Conservation (phyloP, 2,113 vertebrate genomes). For the Cisticola juncidis region DNA sequence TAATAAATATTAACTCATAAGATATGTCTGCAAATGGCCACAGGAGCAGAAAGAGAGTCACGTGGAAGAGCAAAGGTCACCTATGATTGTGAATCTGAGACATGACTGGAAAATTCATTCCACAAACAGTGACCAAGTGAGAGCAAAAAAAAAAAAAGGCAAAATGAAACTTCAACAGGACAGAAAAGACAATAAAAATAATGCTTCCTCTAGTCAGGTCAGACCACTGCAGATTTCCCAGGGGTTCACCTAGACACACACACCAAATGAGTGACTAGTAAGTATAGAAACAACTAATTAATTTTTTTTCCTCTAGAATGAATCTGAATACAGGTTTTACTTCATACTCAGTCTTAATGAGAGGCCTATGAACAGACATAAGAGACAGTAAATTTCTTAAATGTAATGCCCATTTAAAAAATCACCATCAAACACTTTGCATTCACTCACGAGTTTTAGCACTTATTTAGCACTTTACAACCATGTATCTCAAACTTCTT, state of each 20-base stretch:
- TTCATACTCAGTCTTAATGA: neutral
- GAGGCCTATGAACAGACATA: neutral
- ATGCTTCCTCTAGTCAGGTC: neutral
- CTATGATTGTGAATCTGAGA: neutral
- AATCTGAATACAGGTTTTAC: neutral
- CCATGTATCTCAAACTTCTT: neutral
- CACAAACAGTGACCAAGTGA: neutral
- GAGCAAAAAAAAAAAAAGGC: neutral
- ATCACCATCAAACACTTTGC: neutral
- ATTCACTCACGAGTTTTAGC: neutral
- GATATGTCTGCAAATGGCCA: neutral
- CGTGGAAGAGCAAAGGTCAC: slow-evolving; percentile 27
- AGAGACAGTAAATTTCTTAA: neutral
- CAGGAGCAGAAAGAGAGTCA: neutral
- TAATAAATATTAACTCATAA: slow-evolving; percentile 36
- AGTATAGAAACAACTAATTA: neutral
- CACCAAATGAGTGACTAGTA: neutral
- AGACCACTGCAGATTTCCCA: neutral
- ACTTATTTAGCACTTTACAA: neutral
- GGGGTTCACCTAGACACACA: neutral
- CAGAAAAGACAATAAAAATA: neutral
- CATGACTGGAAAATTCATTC: slow-evolving; percentile 33
- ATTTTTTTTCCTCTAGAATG: neutral
- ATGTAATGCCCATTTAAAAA: neutral
- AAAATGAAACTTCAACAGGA: neutral